A percentile compares a stretch with the other conserved stretches of the same genome.
Conservation (phyloP, 2,888 invertebrate genomes). For the Escarpia spicata region DNA sequence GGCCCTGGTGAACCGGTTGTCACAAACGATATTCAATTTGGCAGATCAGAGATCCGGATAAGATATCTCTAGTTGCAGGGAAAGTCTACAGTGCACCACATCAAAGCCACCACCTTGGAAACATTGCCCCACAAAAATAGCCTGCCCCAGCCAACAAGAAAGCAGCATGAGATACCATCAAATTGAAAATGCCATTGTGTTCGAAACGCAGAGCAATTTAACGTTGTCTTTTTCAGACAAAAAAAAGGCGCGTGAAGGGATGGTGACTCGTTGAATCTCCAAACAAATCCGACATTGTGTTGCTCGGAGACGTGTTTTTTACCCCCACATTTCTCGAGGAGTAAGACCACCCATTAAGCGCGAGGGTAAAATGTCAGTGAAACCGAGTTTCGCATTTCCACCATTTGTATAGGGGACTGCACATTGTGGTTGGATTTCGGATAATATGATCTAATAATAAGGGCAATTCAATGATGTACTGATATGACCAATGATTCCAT, state of each 20-base stretch:
- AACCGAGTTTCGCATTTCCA: not conserved
- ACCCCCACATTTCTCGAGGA: not conserved
- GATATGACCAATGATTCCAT: not conserved
- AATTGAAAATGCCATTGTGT: not conserved
- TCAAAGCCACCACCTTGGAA: not conserved
- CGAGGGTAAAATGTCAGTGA: not conserved
- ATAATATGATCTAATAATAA: not conserved
- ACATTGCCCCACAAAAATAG: not conserved
- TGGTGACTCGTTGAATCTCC: not conserved
- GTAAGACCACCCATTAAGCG: not conserved
- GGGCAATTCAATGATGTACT: not conserved
- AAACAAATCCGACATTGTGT: not conserved
- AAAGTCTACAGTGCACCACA: not conserved
- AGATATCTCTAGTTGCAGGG: not conserved
- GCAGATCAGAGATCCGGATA: slow-evolving; percentile 10
- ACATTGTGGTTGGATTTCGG: not conserved
- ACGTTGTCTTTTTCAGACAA: not conserved
- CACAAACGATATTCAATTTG: slow-evolving; percentile 10
- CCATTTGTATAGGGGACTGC: not conserved
- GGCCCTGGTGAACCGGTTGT: not conserved
- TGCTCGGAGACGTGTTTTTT: not conserved
- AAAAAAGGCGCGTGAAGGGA: not conserved
- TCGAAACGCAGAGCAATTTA: not conserved
- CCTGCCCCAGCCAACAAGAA: not conserved
- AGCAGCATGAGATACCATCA: not conserved